Percentiles rank a stretch among this genome's conserved stretches.
phyloP scores from a whole-genome alignment of 30 jellyfish, hydroid and myxozoan genomes.

The Phacellophora camtschatica region DNA sequence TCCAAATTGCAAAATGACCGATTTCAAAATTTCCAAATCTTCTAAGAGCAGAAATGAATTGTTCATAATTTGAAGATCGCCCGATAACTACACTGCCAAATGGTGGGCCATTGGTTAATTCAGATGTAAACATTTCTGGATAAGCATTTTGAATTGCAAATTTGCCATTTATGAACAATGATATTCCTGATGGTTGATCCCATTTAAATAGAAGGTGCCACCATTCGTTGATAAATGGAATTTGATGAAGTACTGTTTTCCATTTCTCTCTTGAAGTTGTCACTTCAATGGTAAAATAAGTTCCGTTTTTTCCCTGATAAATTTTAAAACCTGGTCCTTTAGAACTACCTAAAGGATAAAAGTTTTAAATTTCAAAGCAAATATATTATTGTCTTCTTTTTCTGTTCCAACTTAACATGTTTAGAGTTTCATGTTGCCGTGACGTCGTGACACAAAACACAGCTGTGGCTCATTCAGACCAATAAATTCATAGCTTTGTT shows the following conservation, averaged over 20 bases:
- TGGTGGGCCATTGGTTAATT: neutral
- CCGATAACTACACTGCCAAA: conserved; percentile 22
- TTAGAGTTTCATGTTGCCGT: too few species aligned
- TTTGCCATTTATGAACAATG: conserved; percentile 59
- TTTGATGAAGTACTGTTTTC: conserved; percentile 45
- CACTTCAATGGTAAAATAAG: conserved; percentile 41
- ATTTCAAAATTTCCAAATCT: conserved; percentile 68
- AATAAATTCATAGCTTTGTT: too few species aligned
- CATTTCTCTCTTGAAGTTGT: conserved; percentile 41
- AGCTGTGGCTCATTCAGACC: too few species aligned
- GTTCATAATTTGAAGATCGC: neutral
- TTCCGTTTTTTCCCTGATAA: conserved; percentile 14
- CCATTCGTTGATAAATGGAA: conserved; percentile 70
- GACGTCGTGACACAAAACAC: too few species aligned
- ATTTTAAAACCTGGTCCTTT: conserved; percentile 73
- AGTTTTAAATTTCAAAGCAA: too few species aligned
- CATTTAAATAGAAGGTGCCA: conserved; percentile 81
- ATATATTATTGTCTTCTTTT: too few species aligned
- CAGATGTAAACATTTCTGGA: neutral
- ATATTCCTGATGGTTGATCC: conserved; percentile 61
- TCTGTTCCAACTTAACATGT: too few species aligned
- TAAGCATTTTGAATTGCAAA: conserved; percentile 23
- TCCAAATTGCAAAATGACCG: conserved; percentile 93
- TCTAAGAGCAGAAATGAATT: neutral
- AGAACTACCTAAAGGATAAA: conserved; percentile 1